Evolutionary conservation across 1,140 invertebrate species (phyloP).

Genomic region (Limonius californicus): DNA sequence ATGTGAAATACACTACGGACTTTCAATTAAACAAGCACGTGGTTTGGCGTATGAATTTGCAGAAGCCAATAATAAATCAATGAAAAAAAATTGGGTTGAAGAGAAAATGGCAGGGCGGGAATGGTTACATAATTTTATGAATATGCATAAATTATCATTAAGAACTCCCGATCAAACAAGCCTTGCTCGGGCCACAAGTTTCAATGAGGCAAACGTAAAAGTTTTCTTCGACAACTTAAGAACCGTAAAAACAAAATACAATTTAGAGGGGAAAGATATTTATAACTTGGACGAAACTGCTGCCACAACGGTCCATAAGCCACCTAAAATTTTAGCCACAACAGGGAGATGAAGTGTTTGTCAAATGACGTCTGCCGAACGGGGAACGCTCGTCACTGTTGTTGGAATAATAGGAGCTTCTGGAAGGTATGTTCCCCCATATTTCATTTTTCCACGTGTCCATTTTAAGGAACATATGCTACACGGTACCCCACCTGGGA

Average conservation of each 20-base stretch:
- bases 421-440: constrained; percentile 31
- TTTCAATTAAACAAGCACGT: background rate
- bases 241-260: background rate
- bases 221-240: background rate
- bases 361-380: constrained; percentile 46
- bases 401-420: constrained; percentile 42
- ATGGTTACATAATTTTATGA: constrained; percentile 15
- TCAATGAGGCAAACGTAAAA: background rate
- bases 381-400: constrained; percentile 47
- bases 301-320: constrained; percentile 48
- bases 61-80: background rate
- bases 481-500: constrained; percentile 40
- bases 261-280: constrained; percentile 50
- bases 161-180: background rate
- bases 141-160: constrained; percentile 6
- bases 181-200: background rate
- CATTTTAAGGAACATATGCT: constrained; percentile 42
- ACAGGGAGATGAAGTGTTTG: constrained; percentile 42
- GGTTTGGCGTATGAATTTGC: constrained; percentile 8
- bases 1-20: background rate
- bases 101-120: constrained; percentile 22
- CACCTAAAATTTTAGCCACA: constrained; percentile 42
- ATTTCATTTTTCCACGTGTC: constrained; percentile 38
- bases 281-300: constrained; percentile 49
- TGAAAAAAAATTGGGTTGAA: constrained; percentile 7